Conservation (phyloP, 2,888 invertebrate genomes). For the Hoplodrina blanda region DNA sequence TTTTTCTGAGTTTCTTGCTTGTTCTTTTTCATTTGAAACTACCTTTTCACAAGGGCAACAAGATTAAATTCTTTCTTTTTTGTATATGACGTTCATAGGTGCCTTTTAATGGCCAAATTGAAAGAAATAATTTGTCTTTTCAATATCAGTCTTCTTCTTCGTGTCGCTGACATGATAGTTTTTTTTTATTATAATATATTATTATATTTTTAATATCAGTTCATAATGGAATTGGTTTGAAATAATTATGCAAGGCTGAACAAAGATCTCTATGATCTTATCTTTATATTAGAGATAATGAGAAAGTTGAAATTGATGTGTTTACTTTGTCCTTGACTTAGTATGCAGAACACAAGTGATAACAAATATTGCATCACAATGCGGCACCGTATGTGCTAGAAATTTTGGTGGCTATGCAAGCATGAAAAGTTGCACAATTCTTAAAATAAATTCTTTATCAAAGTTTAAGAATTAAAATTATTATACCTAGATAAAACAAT, state of each 20-base stretch:
- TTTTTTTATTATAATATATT: neutral
- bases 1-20: too few relatives aligned
- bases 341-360: neutral
- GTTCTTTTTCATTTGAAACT: too few relatives aligned
- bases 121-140: too few relatives aligned
- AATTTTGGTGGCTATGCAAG: neutral
- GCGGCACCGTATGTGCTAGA: accelerated
- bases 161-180: too few relatives aligned
- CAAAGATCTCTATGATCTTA: constrained; percentile 37
- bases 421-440: neutral
- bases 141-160: too few relatives aligned
- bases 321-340: constrained; percentile 12
- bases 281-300: constrained; percentile 45
- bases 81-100: too few relatives aligned
- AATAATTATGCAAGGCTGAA: neutral
- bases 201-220: too few relatives aligned
- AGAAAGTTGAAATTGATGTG: constrained; percentile 35
- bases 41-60: too few relatives aligned
- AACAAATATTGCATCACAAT: neutral
- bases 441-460: neutral
- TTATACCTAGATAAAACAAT: neutral
- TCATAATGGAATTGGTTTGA: too few relatives aligned
- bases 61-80: too few relatives aligned
- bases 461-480: neutral
- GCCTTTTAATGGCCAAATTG: too few relatives aligned